Conservation (phyloP, 1,140 invertebrate species). For the Amyelois transitella region DNA sequence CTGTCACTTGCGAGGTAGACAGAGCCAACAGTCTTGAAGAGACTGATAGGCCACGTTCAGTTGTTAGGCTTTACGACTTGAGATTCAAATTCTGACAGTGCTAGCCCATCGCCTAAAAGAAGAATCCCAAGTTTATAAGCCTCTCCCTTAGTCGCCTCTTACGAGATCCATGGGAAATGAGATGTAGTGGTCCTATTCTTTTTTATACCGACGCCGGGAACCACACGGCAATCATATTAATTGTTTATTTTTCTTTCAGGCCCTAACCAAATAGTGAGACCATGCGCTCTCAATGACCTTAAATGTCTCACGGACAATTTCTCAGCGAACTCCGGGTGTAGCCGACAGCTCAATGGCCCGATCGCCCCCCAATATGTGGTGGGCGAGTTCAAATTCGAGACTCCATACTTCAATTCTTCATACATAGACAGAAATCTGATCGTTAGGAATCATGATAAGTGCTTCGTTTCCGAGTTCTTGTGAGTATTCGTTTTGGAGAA, state of each 20-base stretch:
- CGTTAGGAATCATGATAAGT: conserved; percentile 41
- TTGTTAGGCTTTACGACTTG: no score
- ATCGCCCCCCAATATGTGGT: conserved; percentile 29
- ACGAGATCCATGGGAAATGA: no score
- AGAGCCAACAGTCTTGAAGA: no score
- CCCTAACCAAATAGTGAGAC: conserved; percentile 19
- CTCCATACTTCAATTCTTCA: conserved; percentile 46
- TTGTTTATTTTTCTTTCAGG: conserved; percentile 1
- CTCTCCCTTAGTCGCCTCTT: no score
- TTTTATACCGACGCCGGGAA: no score
- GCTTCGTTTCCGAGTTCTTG: conserved; percentile 42
- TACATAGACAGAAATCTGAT: conserved; percentile 39
- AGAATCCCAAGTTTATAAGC: no score
- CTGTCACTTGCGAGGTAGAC: no score
- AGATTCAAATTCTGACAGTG: no score
- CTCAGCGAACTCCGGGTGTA: conserved; percentile 35
- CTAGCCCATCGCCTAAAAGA: no score
- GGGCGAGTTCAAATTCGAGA: conserved; percentile 25
- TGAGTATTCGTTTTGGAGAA: conserved; percentile 26
- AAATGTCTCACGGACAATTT: conserved; percentile 32
- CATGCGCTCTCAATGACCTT: conserved; percentile 22
- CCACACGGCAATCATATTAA: no score
- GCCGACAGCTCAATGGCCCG: conserved; percentile 15
- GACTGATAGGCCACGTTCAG: no score
- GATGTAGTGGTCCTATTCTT: no score